Evolutionary conservation across 1,140 invertebrate species (phyloP).

Genomic region (Batillaria attramentaria): DNA sequence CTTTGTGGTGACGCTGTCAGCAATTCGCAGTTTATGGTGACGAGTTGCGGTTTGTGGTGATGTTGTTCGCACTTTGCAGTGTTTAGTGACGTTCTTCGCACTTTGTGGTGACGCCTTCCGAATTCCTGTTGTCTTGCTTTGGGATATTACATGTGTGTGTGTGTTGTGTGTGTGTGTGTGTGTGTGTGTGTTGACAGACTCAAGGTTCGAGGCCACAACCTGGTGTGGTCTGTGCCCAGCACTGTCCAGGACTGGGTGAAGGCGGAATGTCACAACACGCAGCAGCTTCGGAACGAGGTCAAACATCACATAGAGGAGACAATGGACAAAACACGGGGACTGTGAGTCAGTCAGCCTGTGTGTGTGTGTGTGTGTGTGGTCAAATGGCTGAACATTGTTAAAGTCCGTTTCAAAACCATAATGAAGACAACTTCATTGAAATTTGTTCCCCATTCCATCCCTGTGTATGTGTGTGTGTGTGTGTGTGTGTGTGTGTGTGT

Average conservation of each 20-base stretch:
- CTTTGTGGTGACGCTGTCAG: neutral
- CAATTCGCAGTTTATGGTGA: neutral
- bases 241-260: constrained; percentile 48
- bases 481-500: neutral
- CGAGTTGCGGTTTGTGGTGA: neutral
- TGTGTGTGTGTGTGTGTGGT: constrained; percentile 10
- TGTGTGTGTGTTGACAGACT: constrained; percentile 33
- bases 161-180: neutral
- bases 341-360: constrained; percentile 45
- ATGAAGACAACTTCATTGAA: too few relatives aligned
- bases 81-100: too few relatives aligned
- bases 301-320: constrained; percentile 46
- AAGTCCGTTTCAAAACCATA: too few relatives aligned
- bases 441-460: too few relatives aligned
- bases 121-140: neutral
- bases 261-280: constrained; percentile 25
- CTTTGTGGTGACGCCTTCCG: too few relatives aligned
- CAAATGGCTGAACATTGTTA: neutral
- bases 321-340: constrained; percentile 46
- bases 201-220: constrained; percentile 57
- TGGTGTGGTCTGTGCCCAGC: constrained; percentile 52
- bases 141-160: constrained; percentile 8
- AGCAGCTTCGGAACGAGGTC: constrained; percentile 39
- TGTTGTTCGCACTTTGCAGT: too few relatives aligned
- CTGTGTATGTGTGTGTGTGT: too few relatives aligned